phyloP scores from a whole-genome alignment of 2,888 invertebrate genomes.

The Amitus sp. region DNA sequence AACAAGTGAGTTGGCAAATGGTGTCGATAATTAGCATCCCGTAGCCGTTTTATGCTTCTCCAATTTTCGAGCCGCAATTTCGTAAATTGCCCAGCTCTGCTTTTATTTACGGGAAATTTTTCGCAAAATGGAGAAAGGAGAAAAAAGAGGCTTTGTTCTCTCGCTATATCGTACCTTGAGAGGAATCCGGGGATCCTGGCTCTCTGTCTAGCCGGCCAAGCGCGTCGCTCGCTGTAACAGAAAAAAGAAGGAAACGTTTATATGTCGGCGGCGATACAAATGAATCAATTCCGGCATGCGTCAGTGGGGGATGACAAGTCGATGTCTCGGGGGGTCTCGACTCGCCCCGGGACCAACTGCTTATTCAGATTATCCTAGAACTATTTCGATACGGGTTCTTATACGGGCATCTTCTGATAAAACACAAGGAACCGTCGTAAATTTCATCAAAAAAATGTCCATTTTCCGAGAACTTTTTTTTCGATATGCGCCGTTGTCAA shows the following conservation, averaged over 20 bases:
- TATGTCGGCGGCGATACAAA: too few relatives aligned
- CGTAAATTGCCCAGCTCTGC: neutral
- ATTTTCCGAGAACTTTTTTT: slow-evolving; percentile 6
- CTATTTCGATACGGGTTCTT: slow-evolving; percentile 56
- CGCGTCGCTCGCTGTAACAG: slow-evolving; percentile 69
- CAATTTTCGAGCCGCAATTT: slow-evolving; percentile 1
- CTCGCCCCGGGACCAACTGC: slow-evolving; percentile 55
- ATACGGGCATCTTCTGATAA: slow-evolving; percentile 31
- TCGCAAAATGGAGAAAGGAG: neutral
- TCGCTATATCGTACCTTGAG: slow-evolving; percentile 62
- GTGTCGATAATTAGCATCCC: slow-evolving; percentile 6
- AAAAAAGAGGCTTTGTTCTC: neutral
- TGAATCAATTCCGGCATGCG: slow-evolving; percentile 58
- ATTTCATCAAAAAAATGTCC: slow-evolving; percentile 26
- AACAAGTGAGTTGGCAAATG: slow-evolving; percentile 6
- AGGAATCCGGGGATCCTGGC: slow-evolving; percentile 75
- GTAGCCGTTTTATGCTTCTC: slow-evolving; percentile 5
- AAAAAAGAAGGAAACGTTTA: slow-evolving; percentile 45
- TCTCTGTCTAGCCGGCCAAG: slow-evolving; percentile 78
- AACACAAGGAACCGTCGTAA: slow-evolving; percentile 29
- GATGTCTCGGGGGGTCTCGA: slow-evolving; percentile 58
- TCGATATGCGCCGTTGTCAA: slow-evolving; percentile 6
- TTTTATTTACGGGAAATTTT: slow-evolving; percentile 7
- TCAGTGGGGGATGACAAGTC: slow-evolving; percentile 49
- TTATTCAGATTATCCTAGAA: slow-evolving; percentile 64